Base-by-base conservation (phyloP, 2,113 vertebrate genomes). In the Oncorhynchus masou region DNA sequence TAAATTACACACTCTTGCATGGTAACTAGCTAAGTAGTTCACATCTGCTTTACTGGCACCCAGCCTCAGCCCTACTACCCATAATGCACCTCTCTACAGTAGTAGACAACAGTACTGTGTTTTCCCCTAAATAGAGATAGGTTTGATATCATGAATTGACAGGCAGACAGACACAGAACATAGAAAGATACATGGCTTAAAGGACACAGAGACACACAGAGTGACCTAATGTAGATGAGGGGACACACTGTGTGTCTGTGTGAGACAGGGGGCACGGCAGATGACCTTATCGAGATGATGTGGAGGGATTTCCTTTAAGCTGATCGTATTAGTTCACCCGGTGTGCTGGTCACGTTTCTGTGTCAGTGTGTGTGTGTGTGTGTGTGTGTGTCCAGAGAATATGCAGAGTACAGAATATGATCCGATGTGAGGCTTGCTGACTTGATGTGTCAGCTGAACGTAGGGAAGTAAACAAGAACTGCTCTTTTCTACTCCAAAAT, bases 201-300 rank as follows among this genome's bases (percentile, higher is more conserved):
- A 39, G 34, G 34, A 39, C 34, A 34, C 34, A 34, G 34, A 31
- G 31, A 31, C 31, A 34, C 34, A 39, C 34, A 39, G 34, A 8
- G 34, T 7, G 34, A 51, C 49, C 13, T 51, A 51, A 15, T 15
- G 15, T 51, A 13, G 49, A 16, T 51, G 49, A 51, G 4, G 2
- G 4, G 16, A 16, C 9, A 4, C 12, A 15, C 12, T 51, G 49
- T 51, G 31, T 51, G 12, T 51, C 12, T 24, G 34, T 39, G 34
- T 39, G 22, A 15, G 65, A 7, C 39, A 51, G 77, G 67, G 65
- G 27, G 22, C 67, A 67, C 31, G 20, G 8, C 20, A 49, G 57
- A 68, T 80, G 87, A 84, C 80, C 85, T 85, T 75, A 88, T 91
- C 84, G 87, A 85, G 86, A 89, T 87, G 82, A 87, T 87, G 81